Evolutionary conservation across 37 sponge, comb jelly and placozoan species (phyloP), one percentile per base, ranked within the genome.

Genomic region (Aphrocallistes beatrix): DNA sequence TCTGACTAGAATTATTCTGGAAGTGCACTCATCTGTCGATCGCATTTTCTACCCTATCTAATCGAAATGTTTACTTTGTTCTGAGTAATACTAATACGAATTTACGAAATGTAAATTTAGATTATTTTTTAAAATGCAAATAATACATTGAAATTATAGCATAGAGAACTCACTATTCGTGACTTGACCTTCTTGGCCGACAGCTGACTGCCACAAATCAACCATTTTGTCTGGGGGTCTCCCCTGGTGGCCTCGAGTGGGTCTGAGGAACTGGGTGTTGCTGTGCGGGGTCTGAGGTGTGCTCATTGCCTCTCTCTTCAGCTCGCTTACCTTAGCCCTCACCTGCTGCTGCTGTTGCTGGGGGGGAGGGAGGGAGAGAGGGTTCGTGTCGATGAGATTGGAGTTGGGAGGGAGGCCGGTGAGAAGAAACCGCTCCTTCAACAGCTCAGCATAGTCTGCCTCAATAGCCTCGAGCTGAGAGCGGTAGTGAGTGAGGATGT

Each of bases 401-500:
- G 75, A 8, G 21, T 21, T 60, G 3, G 75, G 75, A 60, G 75
- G 34, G 17, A 60, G 75, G 8, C 75, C 75, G n/a, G 75, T 60
- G 32, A 60, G 34, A 3, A 60, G 34, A 30, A 60, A 60, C 75
- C 75, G 75, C 75, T 60, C 75, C n/a, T 13, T 60, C 75, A 60
- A 30, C 8, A 60, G 34, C 6, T 60, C 75, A 60, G 34, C 75
- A 60, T 60, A 60, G 75, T 60, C 75, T 13, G 75, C 75, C n/a
- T 60, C 75, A 60, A 60, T 60, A 3, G 75, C 75, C 75, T 60
- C 75, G 75, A 60, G 75, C 75, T 60, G 75, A 60, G 75, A 60
- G 28, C 75, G 10, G 75, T 60, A 60, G 21, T 60, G 75, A 13
- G 3, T 60, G 32, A 60, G 75, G n/a, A 60, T 60, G 28, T 60